Evolutionary conservation across 2,888 invertebrate species (phyloP).

Genomic region (Drosophila meridionalis): DNA sequence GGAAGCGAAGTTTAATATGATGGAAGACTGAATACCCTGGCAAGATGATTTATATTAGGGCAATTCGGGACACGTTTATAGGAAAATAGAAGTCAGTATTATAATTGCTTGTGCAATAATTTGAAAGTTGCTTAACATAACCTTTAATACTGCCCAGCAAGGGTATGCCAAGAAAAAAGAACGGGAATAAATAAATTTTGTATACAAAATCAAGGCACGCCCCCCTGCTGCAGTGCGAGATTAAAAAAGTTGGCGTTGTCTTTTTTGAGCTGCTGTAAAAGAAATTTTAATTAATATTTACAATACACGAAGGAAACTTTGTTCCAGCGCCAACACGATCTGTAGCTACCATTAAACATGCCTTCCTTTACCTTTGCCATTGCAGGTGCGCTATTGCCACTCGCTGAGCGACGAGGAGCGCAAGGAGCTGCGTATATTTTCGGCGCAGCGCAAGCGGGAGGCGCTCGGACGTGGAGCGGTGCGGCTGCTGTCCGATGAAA

Average conservation of each 20-base stretch:
- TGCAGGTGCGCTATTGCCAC: constrained; percentile 95
- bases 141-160: background rate
- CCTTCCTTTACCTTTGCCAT: constrained; percentile 8
- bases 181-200: constrained; percentile 40
- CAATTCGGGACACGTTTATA: too few relatives aligned
- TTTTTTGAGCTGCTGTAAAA: constrained; percentile 48
- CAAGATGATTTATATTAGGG: background rate
- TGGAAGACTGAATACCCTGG: background rate
- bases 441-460: constrained; percentile 96
- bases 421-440: constrained; percentile 96
- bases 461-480: constrained; percentile 97
- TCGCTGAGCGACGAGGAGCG: constrained; percentile 96
- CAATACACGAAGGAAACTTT: constrained; percentile 51
- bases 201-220: constrained; percentile 47
- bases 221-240: constrained; percentile 48
- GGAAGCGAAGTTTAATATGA: background rate
- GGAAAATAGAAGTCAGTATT: too few relatives aligned
- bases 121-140: background rate
- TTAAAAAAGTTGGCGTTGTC: constrained; percentile 75
- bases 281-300: constrained; percentile 82
- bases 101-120: background rate
- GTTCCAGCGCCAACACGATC: constrained; percentile 3
- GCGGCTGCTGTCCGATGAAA: constrained; percentile 90
- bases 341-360: constrained; percentile 21
- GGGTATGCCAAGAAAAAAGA: constrained; percentile 8